Percentiles rank a stretch among this genome's conserved stretches.
Evolutionary conservation across 2,888 invertebrate species (phyloP).

Genomic region (Apoda limacodes): DNA sequence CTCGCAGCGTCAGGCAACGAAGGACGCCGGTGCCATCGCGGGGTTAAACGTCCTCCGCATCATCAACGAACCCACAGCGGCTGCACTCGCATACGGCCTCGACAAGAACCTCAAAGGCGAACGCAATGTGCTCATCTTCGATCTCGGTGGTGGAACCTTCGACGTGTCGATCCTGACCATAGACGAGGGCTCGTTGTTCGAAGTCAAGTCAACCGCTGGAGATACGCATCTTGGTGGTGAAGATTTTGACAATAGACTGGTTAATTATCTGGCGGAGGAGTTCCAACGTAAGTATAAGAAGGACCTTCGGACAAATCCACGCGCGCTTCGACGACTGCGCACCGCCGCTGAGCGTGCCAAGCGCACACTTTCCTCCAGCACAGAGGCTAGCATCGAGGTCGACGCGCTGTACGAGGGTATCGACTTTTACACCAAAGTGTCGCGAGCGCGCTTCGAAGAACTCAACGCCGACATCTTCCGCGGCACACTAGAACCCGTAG

Average conservation of each 20-base stretch:
- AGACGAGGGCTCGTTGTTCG: conserved; percentile 77
- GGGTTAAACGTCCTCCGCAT: conserved; percentile 88
- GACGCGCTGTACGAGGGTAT: conserved; percentile 76
- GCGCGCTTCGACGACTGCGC: conserved; percentile 72
- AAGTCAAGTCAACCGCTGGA: conserved; percentile 81
- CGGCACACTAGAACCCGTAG: conserved; percentile 76
- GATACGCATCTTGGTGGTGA: conserved; percentile 84
- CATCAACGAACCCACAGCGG: conserved; percentile 81
- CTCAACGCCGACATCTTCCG: conserved; percentile 75
- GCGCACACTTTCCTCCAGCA: conserved; percentile 76
- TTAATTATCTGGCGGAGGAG: conserved; percentile 72
- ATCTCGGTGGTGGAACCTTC: conserved; percentile 75
- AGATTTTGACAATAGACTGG: conserved; percentile 70
- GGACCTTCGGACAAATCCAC: conserved; percentile 70
- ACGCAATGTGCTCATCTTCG: conserved; percentile 70
- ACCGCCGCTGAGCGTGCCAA: conserved; percentile 80
- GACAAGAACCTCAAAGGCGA: conserved; percentile 70
- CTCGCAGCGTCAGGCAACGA: conserved; percentile 81
- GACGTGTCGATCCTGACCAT: conserved; percentile 83
- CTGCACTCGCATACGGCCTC: conserved; percentile 74
- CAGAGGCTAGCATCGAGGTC: conserved; percentile 76
- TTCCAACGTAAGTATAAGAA: conserved; percentile 74
- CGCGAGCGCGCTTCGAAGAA: conserved; percentile 78
- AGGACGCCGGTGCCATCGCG: conserved; percentile 84
- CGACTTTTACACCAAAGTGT: conserved; percentile 72